Base-by-base conservation (phyloP, 2,797 vertebrate genomes). In the Podarcis lilfordi region DNA sequence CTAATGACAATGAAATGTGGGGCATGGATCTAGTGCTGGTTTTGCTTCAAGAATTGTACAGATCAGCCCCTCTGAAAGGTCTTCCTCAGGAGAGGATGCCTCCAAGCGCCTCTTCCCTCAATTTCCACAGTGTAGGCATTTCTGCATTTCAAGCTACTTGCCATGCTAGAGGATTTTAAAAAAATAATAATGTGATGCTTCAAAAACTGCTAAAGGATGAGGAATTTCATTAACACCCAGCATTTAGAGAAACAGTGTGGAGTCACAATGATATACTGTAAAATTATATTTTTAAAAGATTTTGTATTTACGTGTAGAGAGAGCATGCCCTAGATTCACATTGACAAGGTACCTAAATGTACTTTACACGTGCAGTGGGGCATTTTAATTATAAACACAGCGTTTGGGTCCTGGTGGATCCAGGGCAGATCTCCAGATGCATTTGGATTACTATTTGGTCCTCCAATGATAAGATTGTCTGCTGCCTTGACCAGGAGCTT, bases 181-280 rank as follows among this genome's bases (percentile, higher is more conserved):
- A 84, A 87, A 43, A 43, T 43, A 43, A 85, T 0, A 86, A 5
- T 1, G 4, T 35, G 91, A 29, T 86, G 93, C 90, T 89, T 37
- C 83, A 43, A 82, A 92, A 27, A 61, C 86, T 79, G 91, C 94
- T 93, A 89, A 86, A 90, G 94, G 94, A 94, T 92, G 89, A 89
- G 91, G 93, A 94, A 95, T 95, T 92, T 95, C 93, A 95, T 95
- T 95, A 95, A 92, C 94, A 92, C 92, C 91, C 87, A 88, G 93
- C 90, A 91, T 92, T 91, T 94, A 83, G 89, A 88, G 92, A 94
- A 92, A 89, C 93, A 92, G 92, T 64, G 91, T 84, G 89, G 81
- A 90, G 91, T 90, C 89, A 87, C 91, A 92, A 93, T 89, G 91
- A 90, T 88, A 91, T 87, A 78, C 90, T 5, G 0, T 45, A 11